These are phyloP conservation scores for Erpobdella octoculata DNA, from an alignment of 2,888 invertebrate species.

Conservation along the genomic window DNA sequence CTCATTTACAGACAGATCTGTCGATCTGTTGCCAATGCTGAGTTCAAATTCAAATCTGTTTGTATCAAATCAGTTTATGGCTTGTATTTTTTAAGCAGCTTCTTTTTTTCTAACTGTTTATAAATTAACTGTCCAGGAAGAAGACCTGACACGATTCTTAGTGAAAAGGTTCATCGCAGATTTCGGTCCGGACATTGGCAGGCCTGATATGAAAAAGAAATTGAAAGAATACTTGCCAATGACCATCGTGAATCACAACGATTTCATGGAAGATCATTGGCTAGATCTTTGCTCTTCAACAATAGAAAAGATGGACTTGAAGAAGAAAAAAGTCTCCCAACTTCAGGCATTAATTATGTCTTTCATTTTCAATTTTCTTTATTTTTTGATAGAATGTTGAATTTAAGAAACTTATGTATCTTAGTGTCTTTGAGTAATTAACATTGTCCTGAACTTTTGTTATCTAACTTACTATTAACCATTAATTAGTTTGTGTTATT, in stretches of 20 bases:
- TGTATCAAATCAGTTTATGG: not conserved
- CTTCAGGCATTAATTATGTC: too few species aligned
- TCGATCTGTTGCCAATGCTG: constrained; percentile 34
- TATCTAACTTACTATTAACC: too few species aligned
- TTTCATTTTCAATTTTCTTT: too few species aligned
- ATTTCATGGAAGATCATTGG: constrained; percentile 1
- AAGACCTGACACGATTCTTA: constrained; percentile 34
- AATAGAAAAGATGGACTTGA: constrained; percentile 15
- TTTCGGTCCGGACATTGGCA: constrained; percentile 10
- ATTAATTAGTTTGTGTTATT: too few species aligned
- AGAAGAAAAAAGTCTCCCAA: not conserved
- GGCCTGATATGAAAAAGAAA: not conserved
- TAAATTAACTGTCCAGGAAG: constrained; percentile 27
- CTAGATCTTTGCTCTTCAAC: not conserved
- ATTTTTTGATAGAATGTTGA: too few species aligned
- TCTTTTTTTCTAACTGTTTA: too few species aligned
- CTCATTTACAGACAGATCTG: constrained; percentile 38
- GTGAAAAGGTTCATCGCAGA: constrained; percentile 36
- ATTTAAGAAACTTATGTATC: too few species aligned
- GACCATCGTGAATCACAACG: not conserved
- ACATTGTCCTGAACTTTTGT: too few species aligned
- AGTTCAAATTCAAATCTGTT: constrained; percentile 36
- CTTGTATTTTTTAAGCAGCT: too few species aligned
- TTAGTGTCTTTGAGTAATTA: too few species aligned
- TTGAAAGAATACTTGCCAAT: not conserved